Conservation (phyloP, 2,888 invertebrate genomes). For the Peribatodes rhomboidaria region DNA sequence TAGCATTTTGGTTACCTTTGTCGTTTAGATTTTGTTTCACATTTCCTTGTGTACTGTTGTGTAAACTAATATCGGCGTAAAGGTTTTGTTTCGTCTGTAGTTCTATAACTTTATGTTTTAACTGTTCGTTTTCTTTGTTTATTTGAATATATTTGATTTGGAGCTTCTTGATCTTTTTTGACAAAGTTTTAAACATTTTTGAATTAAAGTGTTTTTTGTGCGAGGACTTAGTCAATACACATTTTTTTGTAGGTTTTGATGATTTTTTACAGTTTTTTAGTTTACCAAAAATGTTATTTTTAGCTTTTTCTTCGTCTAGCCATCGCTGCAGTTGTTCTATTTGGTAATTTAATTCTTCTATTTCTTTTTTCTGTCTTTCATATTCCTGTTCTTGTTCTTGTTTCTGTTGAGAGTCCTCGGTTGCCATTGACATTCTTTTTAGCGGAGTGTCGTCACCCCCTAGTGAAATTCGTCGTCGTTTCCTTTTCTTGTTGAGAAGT, state of each 20-base stretch:
- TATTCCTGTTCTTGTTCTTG: no score
- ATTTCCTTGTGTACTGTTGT: not conserved
- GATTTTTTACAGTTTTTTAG: not conserved
- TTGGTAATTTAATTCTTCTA: not conserved
- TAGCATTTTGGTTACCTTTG: no score
- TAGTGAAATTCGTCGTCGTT: not conserved
- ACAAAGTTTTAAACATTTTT: not conserved
- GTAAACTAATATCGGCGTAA: not conserved
- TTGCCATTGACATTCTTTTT: not conserved
- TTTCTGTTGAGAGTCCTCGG: not conserved
- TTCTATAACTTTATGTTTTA: not conserved
- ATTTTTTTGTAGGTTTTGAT: no score
- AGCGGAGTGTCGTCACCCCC: not conserved
- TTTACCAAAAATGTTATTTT: not conserved
- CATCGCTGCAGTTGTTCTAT: conserved; percentile 6
- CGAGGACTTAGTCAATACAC: not conserved
- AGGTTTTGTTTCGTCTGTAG: not conserved
- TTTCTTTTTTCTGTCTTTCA: not conserved
- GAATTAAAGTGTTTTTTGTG: not conserved
- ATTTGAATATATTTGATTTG: no score
- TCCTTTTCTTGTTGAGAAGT: not conserved
- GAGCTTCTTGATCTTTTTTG: no score
- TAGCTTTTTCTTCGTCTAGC: conserved; percentile 1
- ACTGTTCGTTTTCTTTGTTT: not conserved
- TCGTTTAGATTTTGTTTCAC: no score